Evolutionary conservation across 2,888 invertebrate genomes (phyloP).

Genomic region (Ptilodon capucinus): DNA sequence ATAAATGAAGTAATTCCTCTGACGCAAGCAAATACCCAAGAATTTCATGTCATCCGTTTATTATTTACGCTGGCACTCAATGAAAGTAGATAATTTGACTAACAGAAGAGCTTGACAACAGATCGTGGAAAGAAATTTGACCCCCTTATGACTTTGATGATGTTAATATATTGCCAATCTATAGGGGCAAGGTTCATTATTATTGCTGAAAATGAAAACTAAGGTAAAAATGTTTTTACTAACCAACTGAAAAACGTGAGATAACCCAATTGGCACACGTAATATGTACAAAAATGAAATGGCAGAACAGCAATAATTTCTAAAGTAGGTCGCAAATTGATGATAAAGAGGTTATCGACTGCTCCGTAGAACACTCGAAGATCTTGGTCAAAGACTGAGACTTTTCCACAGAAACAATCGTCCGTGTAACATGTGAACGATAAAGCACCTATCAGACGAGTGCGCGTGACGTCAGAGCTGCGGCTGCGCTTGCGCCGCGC

Average conservation of each 20-base stretch:
- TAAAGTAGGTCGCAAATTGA: neutral
- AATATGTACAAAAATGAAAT: neutral
- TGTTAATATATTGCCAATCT: conserved; percentile 36
- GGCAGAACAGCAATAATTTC: neutral
- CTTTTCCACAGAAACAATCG: conserved; percentile 51
- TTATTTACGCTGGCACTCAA: conserved; percentile 35
- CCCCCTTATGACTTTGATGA: conserved; percentile 32
- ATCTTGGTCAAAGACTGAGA: conserved; percentile 22
- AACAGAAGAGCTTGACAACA: conserved; percentile 29
- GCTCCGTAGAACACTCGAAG: neutral
- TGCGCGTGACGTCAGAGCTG: conserved; percentile 64
- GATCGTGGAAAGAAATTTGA: conserved; percentile 34
- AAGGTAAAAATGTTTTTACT: conserved; percentile 9
- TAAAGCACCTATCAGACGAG: conserved; percentile 65
- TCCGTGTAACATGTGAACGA: conserved; percentile 44
- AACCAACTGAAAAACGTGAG: neutral
- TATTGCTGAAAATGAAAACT: conserved; percentile 4
- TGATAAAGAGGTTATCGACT: conserved; percentile 27
- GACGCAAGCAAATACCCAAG: conserved; percentile 58
- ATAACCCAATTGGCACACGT: neutral
- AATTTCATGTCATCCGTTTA: conserved; percentile 45
- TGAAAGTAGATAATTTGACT: conserved; percentile 52
- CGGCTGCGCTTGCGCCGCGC: conserved; percentile 44
- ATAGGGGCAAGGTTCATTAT: conserved; percentile 9
- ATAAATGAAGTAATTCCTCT: conserved; percentile 56